These are phyloP conservation scores for Sebastes cheni DNA, from an alignment of 2,797 vertebrate genomes.

Conservation along the genomic window DNA sequence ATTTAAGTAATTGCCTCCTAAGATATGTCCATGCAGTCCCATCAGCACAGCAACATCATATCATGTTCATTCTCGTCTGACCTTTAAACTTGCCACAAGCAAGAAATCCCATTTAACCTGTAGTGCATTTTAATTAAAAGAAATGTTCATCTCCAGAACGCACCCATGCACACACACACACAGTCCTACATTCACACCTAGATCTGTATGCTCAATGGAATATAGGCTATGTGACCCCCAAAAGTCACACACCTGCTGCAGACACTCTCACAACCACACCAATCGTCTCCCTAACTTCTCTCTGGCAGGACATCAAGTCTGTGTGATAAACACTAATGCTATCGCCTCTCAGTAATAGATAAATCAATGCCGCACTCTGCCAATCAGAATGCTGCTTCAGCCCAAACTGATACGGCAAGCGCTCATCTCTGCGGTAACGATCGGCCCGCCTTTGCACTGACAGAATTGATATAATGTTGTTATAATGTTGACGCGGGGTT, in stretches of 20 bases:
- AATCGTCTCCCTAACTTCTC: conserved; percentile 21
- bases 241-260: conserved; percentile 3
- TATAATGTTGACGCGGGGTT: conserved; percentile 55
- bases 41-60: neutral
- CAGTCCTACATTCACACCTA: neutral
- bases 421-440: conserved; percentile 51
- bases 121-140: conserved; percentile 28
- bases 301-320: conserved; percentile 53
- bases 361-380: conserved; percentile 63
- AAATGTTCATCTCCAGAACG: neutral
- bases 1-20: neutral
- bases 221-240: neutral
- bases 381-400: conserved; percentile 64
- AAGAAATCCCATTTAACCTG: conserved; percentile 8
- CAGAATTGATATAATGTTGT: conserved; percentile 64
- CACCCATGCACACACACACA: neutral
- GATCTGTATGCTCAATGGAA: neutral
- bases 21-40: neutral
- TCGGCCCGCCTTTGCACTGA: conserved; percentile 33
- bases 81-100: conserved; percentile 32
- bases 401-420: conserved; percentile 44
- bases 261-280: conserved; percentile 10
- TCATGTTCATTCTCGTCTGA: conserved; percentile 2
- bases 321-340: conserved; percentile 60
- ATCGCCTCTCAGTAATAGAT: conserved; percentile 58